phyloP scores from a whole-genome alignment of 2,888 invertebrate species.

The Holacanthella duospinosa region DNA sequence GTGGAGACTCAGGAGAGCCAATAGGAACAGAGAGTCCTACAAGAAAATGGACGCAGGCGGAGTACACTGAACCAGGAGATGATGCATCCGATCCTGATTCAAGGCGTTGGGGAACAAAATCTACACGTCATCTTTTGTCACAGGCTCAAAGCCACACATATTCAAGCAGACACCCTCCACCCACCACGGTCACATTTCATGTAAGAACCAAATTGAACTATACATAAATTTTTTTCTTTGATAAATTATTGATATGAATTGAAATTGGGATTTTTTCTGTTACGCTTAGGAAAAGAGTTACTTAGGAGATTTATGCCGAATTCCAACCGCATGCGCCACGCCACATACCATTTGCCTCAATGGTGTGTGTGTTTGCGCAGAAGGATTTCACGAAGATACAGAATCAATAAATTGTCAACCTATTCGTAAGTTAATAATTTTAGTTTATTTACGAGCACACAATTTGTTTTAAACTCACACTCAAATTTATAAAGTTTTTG shows the following conservation, averaged over 20 bases:
- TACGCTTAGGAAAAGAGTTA: no score
- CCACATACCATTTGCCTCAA: slow-evolving; percentile 61
- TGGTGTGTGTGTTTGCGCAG: slow-evolving; percentile 63
- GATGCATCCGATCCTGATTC: slow-evolving; percentile 40
- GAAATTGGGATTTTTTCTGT: no score
- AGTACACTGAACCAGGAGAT: slow-evolving; percentile 69
- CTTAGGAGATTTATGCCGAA: slow-evolving; percentile 68
- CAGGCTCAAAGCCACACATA: slow-evolving; percentile 13
- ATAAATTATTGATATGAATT: no score
- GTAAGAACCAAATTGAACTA: no score
- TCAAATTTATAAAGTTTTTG: no score
- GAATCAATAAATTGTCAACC: slow-evolving; percentile 53
- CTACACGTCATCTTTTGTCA: slow-evolving; percentile 20
- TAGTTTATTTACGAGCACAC: no score
- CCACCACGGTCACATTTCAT: background rate
- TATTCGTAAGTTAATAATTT: slow-evolving; percentile 45
- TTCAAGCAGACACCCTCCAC: background rate
- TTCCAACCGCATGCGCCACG: slow-evolving; percentile 56
- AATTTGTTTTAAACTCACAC: no score
- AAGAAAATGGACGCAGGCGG: slow-evolving; percentile 55
- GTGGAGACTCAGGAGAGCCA: slow-evolving; percentile 48
- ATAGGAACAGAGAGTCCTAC: slow-evolving; percentile 61
- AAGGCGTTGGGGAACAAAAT: slow-evolving; percentile 44
- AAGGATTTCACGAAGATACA: slow-evolving; percentile 54
- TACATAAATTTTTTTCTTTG: no score